Base-by-base conservation (phyloP, 2,888 invertebrate genomes). In the Caradrina kadenii region DNA sequence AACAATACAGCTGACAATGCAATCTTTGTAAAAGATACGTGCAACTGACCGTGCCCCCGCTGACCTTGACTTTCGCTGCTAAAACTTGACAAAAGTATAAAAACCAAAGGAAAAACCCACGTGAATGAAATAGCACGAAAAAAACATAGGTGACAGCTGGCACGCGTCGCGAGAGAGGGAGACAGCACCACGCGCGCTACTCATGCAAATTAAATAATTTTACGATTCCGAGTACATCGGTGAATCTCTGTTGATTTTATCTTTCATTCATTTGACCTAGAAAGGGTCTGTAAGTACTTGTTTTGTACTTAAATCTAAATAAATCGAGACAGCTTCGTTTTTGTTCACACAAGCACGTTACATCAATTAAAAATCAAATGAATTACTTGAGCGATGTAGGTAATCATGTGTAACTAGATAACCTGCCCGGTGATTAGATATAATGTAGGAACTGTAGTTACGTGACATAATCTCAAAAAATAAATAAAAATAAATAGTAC, bases 151-250 rank as follows among this genome's bases (percentile, higher is more conserved):
- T 39, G 13, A 11, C 39, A 39, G 39, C 39, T 3, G 0, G 13
- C 42, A 59, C 71, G 63, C 62, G 26, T 17, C 17, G 49, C n/a
- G 17, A 31, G n/a, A 10, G 74, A 74, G 50, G 22, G 65, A 73
- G 74, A 73, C 17, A 56, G 55, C 65, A 73, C 65, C 74, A 59
- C 71, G 63, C 62, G 26, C 50, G 5, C 13, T 4, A 2, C 11
- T 13, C 19, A 50, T 39, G 45, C 19, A 1, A 26, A 59, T 55
- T 54, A 53, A 54, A 59, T 59, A 31, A 55, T 31, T 17, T 17
- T 35, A 58, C 26, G 19, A 39, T 45, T 19, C 7, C 31, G 31
- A 39, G 8, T 17, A 26, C 49, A 45, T 59, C 49, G 42, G 7
- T 54, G 58, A 31, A 62, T 62, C 22, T 48, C 52, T 22, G 53